Evolutionary conservation across 2,888 invertebrate species (phyloP).

Genomic region (Brachylomia viminalis): DNA sequence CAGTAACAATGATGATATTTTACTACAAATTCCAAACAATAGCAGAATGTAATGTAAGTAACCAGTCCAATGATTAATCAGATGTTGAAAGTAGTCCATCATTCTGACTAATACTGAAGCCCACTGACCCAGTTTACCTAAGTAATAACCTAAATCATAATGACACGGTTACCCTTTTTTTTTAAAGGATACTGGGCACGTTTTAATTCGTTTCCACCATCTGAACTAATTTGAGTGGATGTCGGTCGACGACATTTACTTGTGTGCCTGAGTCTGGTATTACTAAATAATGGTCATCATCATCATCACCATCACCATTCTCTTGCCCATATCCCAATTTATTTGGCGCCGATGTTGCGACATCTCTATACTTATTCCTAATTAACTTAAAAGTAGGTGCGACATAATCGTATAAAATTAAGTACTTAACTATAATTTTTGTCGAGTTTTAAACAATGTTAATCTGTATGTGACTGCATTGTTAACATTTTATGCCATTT

Average conservation of each 20-base stretch:
- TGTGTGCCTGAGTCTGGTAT: neutral
- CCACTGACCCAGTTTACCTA: slow-evolving; percentile 13
- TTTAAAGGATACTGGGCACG: neutral
- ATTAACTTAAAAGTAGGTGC: neutral
- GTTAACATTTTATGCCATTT: neutral
- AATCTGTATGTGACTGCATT: neutral
- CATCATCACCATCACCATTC: too few relatives aligned
- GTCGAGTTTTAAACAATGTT: neutral
- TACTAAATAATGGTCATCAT: neutral
- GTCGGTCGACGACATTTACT: neutral
- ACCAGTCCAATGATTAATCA: slow-evolving; percentile 26
- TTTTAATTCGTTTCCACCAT: neutral
- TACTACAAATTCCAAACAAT: slow-evolving; percentile 9
- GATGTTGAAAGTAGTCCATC: slow-evolving; percentile 13
- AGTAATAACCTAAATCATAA: neutral
- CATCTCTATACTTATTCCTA: too few relatives aligned
- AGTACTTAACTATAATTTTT: neutral
- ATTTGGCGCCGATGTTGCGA: too few relatives aligned
- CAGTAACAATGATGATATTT: neutral
- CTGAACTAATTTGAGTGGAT: neutral
- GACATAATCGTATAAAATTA: neutral
- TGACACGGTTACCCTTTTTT: neutral
- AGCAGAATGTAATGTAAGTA: neutral
- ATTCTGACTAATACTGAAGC: slow-evolving; percentile 9
- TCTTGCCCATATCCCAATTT: too few relatives aligned